phyloP scores from a whole-genome alignment of 2,797 vertebrate genomes.

The Sebastes oblongus region DNA sequence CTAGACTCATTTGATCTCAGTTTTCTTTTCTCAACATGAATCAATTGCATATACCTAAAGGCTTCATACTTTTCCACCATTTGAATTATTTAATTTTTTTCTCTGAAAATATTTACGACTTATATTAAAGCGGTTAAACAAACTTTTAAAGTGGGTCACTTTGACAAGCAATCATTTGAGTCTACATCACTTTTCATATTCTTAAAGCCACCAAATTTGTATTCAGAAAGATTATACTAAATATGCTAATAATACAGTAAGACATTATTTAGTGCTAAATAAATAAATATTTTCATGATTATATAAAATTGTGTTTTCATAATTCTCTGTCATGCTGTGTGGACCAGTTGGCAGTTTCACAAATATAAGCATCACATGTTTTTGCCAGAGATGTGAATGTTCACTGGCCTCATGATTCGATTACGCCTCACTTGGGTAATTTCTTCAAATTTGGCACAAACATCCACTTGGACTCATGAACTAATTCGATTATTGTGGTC shows the following conservation, averaged over 20 bases:
- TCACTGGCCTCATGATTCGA: no score
- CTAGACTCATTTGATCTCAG: not conserved
- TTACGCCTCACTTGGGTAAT: no score
- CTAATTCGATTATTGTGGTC: no score
- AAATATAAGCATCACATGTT: not conserved
- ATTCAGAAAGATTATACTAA: not conserved
- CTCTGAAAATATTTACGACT: not conserved
- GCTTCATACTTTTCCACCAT: not conserved
- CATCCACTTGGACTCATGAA: no score
- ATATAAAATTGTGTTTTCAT: not conserved
- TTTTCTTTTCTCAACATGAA: not conserved
- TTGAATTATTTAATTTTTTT: rapidly evolving
- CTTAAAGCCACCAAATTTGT: not conserved
- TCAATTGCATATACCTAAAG: not conserved
- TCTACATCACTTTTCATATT: not conserved
- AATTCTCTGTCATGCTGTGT: not conserved
- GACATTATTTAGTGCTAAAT: not conserved
- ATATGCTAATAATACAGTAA: not conserved
- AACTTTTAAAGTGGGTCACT: not conserved
- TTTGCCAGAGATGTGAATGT: no score
- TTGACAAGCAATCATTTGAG: not conserved
- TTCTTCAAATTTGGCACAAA: no score
- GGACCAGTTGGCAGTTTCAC: not conserved
- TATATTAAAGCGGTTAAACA: not conserved
- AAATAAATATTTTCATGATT: not conserved